A percentile compares a stretch with the other conserved stretches of the same genome.
These are phyloP conservation scores for Tauraco hartlaubi DNA, from an alignment of 2,797 vertebrate species.

Conservation along the genomic window DNA sequence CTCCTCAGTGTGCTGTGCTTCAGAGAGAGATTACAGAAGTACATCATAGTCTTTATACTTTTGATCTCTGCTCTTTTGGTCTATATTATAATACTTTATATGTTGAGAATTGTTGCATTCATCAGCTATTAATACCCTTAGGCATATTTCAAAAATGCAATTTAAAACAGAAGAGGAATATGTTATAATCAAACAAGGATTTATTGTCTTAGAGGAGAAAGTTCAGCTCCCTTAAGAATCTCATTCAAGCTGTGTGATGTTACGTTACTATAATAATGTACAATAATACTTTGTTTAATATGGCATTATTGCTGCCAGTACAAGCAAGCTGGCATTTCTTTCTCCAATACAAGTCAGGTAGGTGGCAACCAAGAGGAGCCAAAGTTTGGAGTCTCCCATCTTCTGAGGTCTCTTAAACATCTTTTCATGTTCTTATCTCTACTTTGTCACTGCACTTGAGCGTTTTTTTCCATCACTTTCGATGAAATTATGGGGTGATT, in stretches of 20 bases:
- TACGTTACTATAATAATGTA: background rate
- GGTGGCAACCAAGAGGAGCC: background rate
- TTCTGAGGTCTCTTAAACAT: background rate
- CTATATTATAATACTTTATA: background rate
- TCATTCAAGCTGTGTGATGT: background rate
- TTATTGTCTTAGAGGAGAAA: background rate
- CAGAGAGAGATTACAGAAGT: background rate
- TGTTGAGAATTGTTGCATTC: background rate
- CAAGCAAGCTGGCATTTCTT: background rate
- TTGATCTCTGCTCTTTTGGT: background rate
- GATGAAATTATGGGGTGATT: background rate
- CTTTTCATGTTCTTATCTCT: background rate
- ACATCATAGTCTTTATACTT: background rate
- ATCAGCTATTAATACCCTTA: background rate
- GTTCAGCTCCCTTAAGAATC: background rate
- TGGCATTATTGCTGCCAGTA: background rate
- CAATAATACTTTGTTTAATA: background rate
- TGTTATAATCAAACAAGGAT: background rate
- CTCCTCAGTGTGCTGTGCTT: background rate
- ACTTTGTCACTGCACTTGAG: background rate
- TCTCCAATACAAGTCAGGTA: background rate
- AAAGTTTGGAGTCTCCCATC: background rate
- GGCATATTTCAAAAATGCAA: background rate
- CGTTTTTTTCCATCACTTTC: background rate
- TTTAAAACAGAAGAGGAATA: background rate